Percentiles rank a stretch among this genome's conserved stretches.
Conservation (phyloP, 2,888 invertebrate species). For the Actias luna region DNA sequence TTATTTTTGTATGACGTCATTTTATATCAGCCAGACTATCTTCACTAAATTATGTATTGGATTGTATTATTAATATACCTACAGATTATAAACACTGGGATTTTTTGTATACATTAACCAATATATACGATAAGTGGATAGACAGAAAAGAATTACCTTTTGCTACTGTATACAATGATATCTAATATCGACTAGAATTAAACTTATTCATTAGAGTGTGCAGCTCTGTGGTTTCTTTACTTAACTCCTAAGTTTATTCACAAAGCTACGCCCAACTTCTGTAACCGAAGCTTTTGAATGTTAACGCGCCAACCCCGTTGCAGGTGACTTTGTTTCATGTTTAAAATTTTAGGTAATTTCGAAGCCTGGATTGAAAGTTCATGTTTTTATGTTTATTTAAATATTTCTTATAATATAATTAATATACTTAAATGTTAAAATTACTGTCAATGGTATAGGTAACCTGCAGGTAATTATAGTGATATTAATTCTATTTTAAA, state of each 20-base stretch:
- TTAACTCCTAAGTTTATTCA: constrained; percentile 70
- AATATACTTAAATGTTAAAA: no score
- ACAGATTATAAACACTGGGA: not conserved
- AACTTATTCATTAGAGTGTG: constrained; percentile 69
- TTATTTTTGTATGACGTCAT: not conserved
- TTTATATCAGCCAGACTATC: not conserved
- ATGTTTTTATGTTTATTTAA: not conserved
- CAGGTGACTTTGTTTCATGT: constrained; percentile 71
- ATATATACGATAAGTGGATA: not conserved
- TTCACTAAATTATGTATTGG: not conserved
- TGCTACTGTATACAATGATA: constrained; percentile 8
- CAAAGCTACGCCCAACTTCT: constrained; percentile 69
- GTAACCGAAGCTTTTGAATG: constrained; percentile 64
- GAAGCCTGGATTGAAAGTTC: not conserved
- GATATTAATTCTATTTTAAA: no score
- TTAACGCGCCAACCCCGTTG: constrained; percentile 49
- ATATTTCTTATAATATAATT: not conserved
- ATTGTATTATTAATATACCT: not conserved
- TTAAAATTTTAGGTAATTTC: constrained; percentile 50
- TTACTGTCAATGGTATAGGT: no score
- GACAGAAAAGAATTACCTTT: not conserved
- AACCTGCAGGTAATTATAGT: no score
- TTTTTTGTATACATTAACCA: not conserved
- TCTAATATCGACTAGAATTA: constrained; percentile 53
- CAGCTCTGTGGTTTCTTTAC: constrained; percentile 74